Conservation (phyloP, 2,797 vertebrate species). For the Paguma larvata region DNA sequence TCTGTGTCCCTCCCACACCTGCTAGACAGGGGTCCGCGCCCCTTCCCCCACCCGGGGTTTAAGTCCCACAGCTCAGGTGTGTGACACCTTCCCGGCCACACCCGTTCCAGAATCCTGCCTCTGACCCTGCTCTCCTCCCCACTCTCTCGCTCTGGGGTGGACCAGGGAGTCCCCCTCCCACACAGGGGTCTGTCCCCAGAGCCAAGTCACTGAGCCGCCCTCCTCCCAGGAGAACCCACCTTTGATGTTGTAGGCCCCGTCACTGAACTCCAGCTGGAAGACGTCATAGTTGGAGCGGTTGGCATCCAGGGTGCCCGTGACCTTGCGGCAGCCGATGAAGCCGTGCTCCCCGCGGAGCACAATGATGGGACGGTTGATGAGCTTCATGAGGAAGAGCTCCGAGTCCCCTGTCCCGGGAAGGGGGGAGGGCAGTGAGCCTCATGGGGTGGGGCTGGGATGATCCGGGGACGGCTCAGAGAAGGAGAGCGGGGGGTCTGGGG, state of each 20-base stretch:
- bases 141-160: fast-evolving
- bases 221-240: conserved; percentile 86
- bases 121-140: background rate
- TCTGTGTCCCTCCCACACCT: background rate
- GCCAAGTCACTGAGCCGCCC: background rate
- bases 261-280: conserved; percentile 96
- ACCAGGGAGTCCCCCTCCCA: background rate
- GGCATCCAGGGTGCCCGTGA: conserved; percentile 97
- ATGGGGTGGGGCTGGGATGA: fast-evolving
- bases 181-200: background rate
- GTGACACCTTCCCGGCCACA: background rate
- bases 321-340: conserved; percentile 98
- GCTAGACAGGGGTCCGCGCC: background rate
- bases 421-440: background rate
- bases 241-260: conserved; percentile 97
- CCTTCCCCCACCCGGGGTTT: background rate
- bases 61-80: background rate
- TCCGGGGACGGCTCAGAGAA: background rate
- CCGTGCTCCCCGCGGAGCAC: conserved; percentile 98
- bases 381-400: conserved; percentile 98
- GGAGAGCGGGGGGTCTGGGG: background rate
- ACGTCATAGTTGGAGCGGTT: conserved; percentile 98
- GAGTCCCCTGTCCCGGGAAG: conserved; percentile 90
- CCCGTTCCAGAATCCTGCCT: background rate
- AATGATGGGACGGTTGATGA: conserved; percentile 98